Base-by-base conservation (phyloP, 2,888 invertebrate genomes). In the Xestia xanthographa region DNA sequence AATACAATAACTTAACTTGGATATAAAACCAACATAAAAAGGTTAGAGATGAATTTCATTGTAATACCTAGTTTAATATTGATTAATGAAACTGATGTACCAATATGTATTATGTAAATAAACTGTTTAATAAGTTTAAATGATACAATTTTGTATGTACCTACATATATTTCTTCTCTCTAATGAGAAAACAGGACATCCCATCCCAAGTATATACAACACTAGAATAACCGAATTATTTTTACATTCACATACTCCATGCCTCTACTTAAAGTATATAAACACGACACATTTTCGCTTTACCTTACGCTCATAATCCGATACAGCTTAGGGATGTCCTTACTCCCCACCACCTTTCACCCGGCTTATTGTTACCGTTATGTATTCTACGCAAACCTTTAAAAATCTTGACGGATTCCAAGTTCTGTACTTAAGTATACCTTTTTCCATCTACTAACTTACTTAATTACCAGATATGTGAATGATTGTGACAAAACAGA, bases 101-200 rank as follows among this genome's bases (percentile, higher is more conserved):
- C n/a, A n/a, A n/a, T 73, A 72, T 79, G 67, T 75, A 75, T 63
- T 86, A 62, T 85, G 75, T 86, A 84, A 82, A 84, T 84, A 87
- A 80, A 82, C 77, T 77, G 75, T 74, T 86, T 75, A 79, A 62
- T 84, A 86, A 77, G 79, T 84, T 77, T 50, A 77, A 72, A 83
- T 75, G 5, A 71, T 79, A 80, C 45, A 26, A 74, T 43, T 2
- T 2, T 34, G 34, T 67, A 41, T 62, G 58, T 70, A 66, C 41
- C 48, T 65, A 63, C 3, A 34, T 2, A 34, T 71, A 72, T 48
- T 70, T 41, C 79, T 72, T n/a, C 38, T 63, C 11, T 69, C 14
- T 22, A 60, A 8, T 50, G 29, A 50, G 29, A 76, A 76, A 76
- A 60, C 8, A 29, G 29, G 12, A 26, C 20, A 8, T 43, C 48